Conservation (phyloP, 2,888 invertebrate species). For the Tethea ocularis region DNA sequence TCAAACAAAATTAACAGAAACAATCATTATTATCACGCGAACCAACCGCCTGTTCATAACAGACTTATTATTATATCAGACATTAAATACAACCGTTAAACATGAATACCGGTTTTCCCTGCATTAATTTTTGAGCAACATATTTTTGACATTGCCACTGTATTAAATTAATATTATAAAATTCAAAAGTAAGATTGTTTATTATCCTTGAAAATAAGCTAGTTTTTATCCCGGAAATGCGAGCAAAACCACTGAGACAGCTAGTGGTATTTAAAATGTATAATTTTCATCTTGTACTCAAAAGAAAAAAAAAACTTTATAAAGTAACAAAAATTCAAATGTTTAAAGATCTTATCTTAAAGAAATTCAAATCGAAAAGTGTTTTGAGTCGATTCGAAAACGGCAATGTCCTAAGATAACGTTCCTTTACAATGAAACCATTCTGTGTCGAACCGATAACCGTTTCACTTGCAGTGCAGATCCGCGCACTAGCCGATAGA, state of each 20-base stretch:
- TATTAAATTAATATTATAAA: no score
- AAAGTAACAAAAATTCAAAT: neutral
- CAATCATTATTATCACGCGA: neutral
- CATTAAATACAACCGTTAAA: neutral
- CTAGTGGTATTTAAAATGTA: no score
- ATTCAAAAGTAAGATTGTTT: no score
- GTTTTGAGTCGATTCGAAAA: neutral
- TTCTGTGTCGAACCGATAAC: neutral
- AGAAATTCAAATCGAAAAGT: neutral
- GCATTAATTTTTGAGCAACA: neutral
- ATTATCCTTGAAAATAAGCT: no score
- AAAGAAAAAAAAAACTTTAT: neutral
- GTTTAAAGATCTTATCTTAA: neutral
- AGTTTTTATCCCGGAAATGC: no score
- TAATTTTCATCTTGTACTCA: no score
- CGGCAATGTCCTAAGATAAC: neutral
- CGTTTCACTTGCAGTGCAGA: neutral
- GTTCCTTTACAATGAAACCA: neutral
- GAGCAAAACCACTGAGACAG: no score
- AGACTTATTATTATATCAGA: neutral
- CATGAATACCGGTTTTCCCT: neutral
- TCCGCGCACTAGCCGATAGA: neutral
- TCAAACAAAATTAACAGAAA: neutral
- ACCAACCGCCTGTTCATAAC: neutral
- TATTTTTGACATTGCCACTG: no score